A percentile compares a stretch with the other conserved stretches of the same genome.
Evolutionary conservation across 2,888 invertebrate genomes (phyloP).

Genomic region (Agrilus mali): DNA sequence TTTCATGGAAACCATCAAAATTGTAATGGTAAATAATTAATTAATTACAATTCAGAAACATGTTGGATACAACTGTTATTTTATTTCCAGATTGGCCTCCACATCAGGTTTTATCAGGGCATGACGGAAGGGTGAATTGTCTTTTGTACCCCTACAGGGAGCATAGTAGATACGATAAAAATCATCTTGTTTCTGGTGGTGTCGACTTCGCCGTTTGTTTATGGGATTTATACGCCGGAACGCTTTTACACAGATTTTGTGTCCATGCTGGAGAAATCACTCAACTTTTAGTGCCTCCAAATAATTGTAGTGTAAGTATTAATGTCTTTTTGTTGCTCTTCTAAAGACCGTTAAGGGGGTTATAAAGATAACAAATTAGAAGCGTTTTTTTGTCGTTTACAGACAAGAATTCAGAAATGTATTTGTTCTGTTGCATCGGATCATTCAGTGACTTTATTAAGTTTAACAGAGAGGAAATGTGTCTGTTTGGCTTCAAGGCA

Average conservation of each 20-base stretch:
- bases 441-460: constrained; percentile 91
- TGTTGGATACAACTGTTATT: background rate
- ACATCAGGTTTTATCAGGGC: constrained; percentile 77
- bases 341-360: too few species aligned
- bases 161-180: constrained; percentile 75
- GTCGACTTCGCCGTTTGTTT: constrained; percentile 95
- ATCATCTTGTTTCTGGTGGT: constrained; percentile 88
- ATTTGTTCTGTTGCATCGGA: constrained; percentile 95
- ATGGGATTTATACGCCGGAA: constrained; percentile 89
- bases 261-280: constrained; percentile 97
- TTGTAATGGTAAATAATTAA: constrained; percentile 44
- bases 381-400: constrained; percentile 26
- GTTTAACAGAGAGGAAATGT: constrained; percentile 85
- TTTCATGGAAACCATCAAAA: constrained; percentile 80
- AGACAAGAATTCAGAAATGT: constrained; percentile 86
- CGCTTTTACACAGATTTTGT: constrained; percentile 84
- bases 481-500: constrained; percentile 86
- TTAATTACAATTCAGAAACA: background rate
- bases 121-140: constrained; percentile 89
- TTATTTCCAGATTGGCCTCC: constrained; percentile 66
- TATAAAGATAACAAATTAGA: background rate
- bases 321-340: background rate
- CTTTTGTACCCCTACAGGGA: constrained; percentile 90
- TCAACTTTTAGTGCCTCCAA: constrained; percentile 87
- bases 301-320: constrained; percentile 68